Evolutionary conservation across 2,113 vertebrate genomes (phyloP), one percentile per base, ranked within the genome.

Genomic region (Aythya baeri): DNA sequence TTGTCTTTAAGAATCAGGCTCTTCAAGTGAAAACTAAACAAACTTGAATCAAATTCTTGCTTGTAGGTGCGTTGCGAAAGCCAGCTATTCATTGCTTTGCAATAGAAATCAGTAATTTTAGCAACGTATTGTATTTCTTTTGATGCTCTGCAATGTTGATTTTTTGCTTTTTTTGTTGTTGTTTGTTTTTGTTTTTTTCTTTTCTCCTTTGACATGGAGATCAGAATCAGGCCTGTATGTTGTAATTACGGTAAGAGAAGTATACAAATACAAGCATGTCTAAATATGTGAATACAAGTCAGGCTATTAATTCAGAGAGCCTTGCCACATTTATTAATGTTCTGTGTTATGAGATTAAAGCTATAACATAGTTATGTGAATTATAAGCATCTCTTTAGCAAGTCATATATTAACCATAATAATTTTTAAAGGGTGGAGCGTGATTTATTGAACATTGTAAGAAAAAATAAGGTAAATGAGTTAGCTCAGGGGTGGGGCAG

Each of bases 341-440:
- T 87, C 84, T 93, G 5, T 54, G 75, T 94, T 93, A 94, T 54
- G 91, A 95, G 86, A 97, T 97, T 94, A 97, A 97, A 98, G 96
- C 97, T 75, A 58, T 96, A 97, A 97, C 96, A 94, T 92, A 81
- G 96, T 97, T 98, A 97, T 15, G 75, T 62, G 96, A 96, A 96
- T 96, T 97, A 97, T 96, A 98, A 97, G 96, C 97, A 97, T 96
- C 97, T 92, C 88, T 96, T 91, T 97, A 98, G 97, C 94, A 94
- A 96, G 95, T 95, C 72, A 7, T 57, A 89, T 97, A 97, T 97
- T 98, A 97, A 94, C 97, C 89, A 72, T 82, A 95, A 66, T 93
- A 95, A 96, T 96, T 97, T 96, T 93, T 97, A 92, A 93, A 97
- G 90, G 94, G 93, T 95, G 97, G 94, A 95, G 92, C 85, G 95